Evolutionary conservation across 1,140 invertebrate species (phyloP).

Genomic region (Pseudomyrmex concolor): DNA sequence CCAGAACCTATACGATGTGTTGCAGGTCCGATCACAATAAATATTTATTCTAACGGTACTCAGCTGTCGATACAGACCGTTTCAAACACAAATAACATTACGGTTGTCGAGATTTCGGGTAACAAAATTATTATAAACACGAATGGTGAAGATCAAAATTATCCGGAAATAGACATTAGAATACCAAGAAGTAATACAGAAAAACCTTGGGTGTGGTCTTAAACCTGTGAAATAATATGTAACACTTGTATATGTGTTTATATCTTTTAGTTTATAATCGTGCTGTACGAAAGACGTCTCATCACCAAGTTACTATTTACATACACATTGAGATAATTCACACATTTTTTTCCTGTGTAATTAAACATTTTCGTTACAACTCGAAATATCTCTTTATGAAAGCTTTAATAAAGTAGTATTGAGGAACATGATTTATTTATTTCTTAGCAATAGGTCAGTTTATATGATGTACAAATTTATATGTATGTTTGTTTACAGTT

Average conservation of each 20-base stretch:
- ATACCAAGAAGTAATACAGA: not conserved
- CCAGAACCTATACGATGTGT: conserved; percentile 80
- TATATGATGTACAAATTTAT: conserved; percentile 3
- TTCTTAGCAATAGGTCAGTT: too few relatives aligned
- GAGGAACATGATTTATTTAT: too few relatives aligned
- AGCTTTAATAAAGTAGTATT: conserved; percentile 25
- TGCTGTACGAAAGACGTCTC: too few relatives aligned
- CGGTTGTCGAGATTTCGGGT: conserved; percentile 52
- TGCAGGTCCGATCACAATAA: conserved; percentile 80
- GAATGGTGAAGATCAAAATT: not conserved
- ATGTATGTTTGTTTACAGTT: not conserved
- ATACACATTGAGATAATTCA: conserved; percentile 27
- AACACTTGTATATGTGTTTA: not conserved
- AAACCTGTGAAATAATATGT: not conserved
- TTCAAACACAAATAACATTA: conserved; percentile 19
- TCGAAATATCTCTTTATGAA: conserved; percentile 6
- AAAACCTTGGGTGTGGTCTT: not conserved
- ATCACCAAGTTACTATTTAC: too few relatives aligned
- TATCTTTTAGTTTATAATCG: too few relatives aligned
- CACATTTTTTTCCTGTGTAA: not conserved
- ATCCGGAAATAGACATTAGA: conserved; percentile 36
- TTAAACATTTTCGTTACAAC: not conserved
- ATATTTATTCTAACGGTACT: conserved; percentile 74
- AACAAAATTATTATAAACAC: conserved; percentile 66
- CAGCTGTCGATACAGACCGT: conserved; percentile 22